Conservation (phyloP, 2,113 vertebrate genomes). For the Quiscalus mexicanus region DNA sequence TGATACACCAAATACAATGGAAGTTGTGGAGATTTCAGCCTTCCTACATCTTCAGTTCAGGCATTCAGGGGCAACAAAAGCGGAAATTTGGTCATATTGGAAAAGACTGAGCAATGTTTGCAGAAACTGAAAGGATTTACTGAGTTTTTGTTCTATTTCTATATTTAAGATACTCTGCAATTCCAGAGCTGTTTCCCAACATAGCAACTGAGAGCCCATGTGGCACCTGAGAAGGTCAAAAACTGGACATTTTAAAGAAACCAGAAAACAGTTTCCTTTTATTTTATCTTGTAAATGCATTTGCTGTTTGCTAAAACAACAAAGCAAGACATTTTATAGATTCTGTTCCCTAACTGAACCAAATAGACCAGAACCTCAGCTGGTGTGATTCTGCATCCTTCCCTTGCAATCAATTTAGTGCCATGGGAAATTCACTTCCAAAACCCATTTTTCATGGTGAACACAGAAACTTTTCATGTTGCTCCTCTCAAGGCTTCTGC, state of each 20-base stretch:
- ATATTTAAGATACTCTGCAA: not conserved
- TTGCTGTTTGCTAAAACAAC: constrained; percentile 1
- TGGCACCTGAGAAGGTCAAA: not conserved
- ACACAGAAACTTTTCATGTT: not conserved
- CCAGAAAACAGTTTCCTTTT: not conserved
- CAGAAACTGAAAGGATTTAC: not conserved
- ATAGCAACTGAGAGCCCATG: not conserved
- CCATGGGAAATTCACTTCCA: not conserved
- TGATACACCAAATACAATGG: not conserved
- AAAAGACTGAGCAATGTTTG: not conserved
- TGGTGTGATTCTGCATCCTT: not conserved
- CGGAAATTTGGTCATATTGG: not conserved
- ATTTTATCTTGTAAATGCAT: constrained; percentile 14
- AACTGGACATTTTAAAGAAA: not conserved
- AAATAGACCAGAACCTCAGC: not conserved
- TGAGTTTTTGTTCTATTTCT: not conserved
- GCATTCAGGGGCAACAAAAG: not conserved
- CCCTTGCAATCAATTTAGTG: not conserved
- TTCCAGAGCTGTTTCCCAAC: not conserved
- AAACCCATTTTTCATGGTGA: not conserved
- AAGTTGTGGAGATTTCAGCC: not conserved
- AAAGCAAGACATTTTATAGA: not conserved
- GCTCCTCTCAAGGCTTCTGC: not conserved
- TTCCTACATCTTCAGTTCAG: not conserved
- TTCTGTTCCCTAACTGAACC: not conserved